A percentile compares a stretch with the other conserved stretches of the same genome.
Evolutionary conservation across 2,113 vertebrate genomes (phyloP).

Genomic region (Dicrurus megarhynchus): DNA sequence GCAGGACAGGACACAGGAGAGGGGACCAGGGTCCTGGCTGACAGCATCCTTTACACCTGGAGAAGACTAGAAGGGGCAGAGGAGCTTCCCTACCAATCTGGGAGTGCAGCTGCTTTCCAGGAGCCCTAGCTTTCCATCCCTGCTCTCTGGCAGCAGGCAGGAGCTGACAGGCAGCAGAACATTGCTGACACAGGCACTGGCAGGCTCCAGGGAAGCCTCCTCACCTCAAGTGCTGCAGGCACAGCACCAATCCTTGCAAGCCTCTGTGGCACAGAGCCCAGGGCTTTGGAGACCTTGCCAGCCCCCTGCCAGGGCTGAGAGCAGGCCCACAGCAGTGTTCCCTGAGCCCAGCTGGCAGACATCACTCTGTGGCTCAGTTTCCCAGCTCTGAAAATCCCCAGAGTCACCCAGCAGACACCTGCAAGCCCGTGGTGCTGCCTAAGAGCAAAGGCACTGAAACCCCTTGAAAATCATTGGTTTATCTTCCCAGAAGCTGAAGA

Average conservation of each 20-base stretch:
- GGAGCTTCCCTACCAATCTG: background rate
- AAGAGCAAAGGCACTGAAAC: background rate
- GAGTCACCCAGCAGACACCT: background rate
- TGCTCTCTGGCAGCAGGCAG: background rate
- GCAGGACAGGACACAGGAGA: background rate
- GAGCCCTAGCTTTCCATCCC: background rate
- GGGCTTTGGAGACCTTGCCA: background rate
- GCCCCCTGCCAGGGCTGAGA: background rate
- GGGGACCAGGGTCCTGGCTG: background rate
- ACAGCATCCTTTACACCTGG: background rate
- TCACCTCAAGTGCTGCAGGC: background rate
- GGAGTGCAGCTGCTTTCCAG: background rate
- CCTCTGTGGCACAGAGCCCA: background rate
- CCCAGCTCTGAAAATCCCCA: background rate
- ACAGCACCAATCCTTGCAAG: background rate
- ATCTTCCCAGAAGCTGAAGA: background rate
- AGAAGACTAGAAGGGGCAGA: background rate
- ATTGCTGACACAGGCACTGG: background rate
- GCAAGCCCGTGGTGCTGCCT: background rate
- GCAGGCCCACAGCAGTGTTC: background rate
- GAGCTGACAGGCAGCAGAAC: background rate
- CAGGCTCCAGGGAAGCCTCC: background rate
- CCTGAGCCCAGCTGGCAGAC: background rate
- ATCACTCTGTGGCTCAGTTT: background rate
- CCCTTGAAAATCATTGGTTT: background rate